Evolutionary conservation across 2,113 vertebrate species (phyloP).

Genomic region (Ardeotis arabs): DNA sequence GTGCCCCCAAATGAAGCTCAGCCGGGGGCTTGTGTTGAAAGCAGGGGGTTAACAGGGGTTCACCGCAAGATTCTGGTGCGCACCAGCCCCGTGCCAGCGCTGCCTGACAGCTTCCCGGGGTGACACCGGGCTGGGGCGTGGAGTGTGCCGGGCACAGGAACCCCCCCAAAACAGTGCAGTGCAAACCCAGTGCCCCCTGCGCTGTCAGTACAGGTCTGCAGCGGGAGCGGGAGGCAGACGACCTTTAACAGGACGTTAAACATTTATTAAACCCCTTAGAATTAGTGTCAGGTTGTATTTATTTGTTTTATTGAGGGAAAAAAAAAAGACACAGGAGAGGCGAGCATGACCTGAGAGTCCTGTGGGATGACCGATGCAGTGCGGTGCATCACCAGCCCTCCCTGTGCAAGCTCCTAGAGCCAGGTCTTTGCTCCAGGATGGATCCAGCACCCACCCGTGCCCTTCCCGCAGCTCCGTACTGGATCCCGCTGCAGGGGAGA

Average conservation of each 20-base stretch:
- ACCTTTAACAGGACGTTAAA: constrained; percentile 26
- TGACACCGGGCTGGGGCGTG: background rate
- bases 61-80: background rate
- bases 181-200: background rate
- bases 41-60: background rate
- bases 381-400: background rate
- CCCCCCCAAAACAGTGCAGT: rapidly evolving
- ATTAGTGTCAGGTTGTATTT: constrained; percentile 16
- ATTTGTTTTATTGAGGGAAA: background rate
- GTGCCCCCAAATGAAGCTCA: rapidly evolving
- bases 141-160: background rate
- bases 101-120: background rate
- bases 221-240: background rate
- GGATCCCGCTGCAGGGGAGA: background rate
- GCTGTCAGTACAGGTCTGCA: background rate
- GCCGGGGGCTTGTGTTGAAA: background rate
- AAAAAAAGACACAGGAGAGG: background rate
- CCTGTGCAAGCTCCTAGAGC: rapidly evolving
- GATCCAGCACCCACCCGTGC: background rate
- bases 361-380: background rate
- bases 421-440: background rate
- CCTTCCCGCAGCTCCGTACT: background rate
- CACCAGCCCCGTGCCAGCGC: too few relatives aligned
- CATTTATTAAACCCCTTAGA: constrained; percentile 24
- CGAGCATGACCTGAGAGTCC: background rate